phyloP scores from a whole-genome alignment of 2,797 vertebrate species.

The Takifugu rubripes region DNA sequence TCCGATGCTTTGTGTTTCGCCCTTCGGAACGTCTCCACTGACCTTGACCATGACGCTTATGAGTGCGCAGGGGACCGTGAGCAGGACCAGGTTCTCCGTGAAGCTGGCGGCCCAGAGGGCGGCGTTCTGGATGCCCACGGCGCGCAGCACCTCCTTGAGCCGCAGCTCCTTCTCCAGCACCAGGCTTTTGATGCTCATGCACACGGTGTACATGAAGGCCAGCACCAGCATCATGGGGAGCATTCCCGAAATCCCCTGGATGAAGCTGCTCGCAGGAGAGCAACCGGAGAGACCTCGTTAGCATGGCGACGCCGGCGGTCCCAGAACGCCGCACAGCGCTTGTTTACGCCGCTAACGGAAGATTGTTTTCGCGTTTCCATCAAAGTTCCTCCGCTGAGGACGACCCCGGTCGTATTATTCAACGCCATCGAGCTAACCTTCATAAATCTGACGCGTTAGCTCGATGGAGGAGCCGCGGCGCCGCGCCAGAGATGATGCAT shows the following conservation, averaged over 20 bases:
- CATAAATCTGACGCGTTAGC: slow-evolving; percentile 54
- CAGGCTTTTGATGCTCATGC: slow-evolving; percentile 71
- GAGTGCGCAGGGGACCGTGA: slow-evolving; percentile 64
- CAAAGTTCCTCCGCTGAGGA: slow-evolving; percentile 13
- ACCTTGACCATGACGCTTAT: slow-evolving; percentile 76
- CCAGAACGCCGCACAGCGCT: too few species aligned
- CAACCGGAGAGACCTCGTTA: slow-evolving; percentile 26
- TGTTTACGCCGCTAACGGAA: too few species aligned
- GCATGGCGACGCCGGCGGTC: not conserved
- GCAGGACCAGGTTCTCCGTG: slow-evolving; percentile 61
- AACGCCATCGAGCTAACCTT: slow-evolving; percentile 44
- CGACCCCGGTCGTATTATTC: slow-evolving; percentile 12
- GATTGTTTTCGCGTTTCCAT: not conserved
- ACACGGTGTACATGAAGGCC: slow-evolving; percentile 68
- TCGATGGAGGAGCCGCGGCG: slow-evolving; percentile 44
- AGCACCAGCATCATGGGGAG: slow-evolving; percentile 79
- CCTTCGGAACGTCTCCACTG: slow-evolving; percentile 43
- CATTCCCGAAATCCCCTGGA: slow-evolving; percentile 59
- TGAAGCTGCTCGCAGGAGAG: slow-evolving; percentile 64
- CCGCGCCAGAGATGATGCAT: slow-evolving; percentile 63
- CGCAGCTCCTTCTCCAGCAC: slow-evolving; percentile 71
- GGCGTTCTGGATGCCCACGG: slow-evolving; percentile 58
- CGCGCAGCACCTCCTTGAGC: slow-evolving; percentile 68
- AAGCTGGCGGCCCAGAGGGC: slow-evolving; percentile 59
- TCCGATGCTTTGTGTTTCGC: slow-evolving; percentile 55